phyloP scores from a whole-genome alignment of 2,888 invertebrate genomes.

The Pseudococcus viburni region DNA sequence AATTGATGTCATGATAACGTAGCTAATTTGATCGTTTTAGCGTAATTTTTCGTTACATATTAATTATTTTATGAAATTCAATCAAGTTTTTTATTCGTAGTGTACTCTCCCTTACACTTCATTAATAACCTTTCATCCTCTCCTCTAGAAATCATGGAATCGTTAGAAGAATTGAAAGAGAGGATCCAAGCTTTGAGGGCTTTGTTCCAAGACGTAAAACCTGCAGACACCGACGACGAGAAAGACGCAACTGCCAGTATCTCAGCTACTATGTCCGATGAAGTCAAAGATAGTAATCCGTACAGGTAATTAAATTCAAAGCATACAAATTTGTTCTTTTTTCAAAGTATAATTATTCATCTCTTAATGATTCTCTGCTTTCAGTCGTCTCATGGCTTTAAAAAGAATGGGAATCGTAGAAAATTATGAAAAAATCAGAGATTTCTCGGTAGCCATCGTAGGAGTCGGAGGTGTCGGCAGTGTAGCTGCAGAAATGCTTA shows the following conservation, averaged over 20 bases:
- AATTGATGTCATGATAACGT: conserved; percentile 19
- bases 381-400: conserved; percentile 96
- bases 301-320: conserved; percentile 81
- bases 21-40: neutral
- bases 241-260: neutral
- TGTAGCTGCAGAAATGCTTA: conserved; percentile 99
- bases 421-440: conserved; percentile 94
- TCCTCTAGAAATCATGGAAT: conserved; percentile 38
- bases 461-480: conserved; percentile 99
- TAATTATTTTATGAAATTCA: neutral
- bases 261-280: conserved; percentile 88
- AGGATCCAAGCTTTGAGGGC: conserved; percentile 65
- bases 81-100: neutral
- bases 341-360: neutral
- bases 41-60: neutral
- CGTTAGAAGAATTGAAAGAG: conserved; percentile 55
- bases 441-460: conserved; percentile 91
- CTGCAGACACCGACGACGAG: conserved; percentile 57
- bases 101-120: neutral
- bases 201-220: conserved; percentile 64
- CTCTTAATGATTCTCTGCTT: conserved; percentile 69
- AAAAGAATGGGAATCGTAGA: conserved; percentile 99
- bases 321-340: neutral
- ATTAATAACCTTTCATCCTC: neutral
- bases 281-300: conserved; percentile 98